Conservation (phyloP, 2,888 invertebrate species). For the Dione juno region DNA sequence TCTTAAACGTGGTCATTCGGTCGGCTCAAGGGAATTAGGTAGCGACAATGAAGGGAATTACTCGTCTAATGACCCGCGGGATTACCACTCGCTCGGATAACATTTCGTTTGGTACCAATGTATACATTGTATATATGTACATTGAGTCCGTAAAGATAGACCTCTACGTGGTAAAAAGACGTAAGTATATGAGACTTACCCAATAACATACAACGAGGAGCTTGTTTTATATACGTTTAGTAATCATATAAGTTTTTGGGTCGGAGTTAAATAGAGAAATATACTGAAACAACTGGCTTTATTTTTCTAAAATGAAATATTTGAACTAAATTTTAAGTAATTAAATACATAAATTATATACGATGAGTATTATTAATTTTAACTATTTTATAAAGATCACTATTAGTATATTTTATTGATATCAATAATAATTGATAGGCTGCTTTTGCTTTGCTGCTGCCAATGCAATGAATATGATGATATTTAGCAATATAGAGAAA, state of each 20-base stretch:
- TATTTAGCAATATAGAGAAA: background rate
- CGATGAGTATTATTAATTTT: too few relatives aligned
- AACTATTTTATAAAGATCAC: background rate
- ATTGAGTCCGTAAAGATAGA: constrained; percentile 2
- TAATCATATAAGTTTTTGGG: constrained; percentile 7
- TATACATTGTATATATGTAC: background rate
- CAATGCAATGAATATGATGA: background rate
- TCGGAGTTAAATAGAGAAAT: background rate
- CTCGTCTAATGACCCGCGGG: constrained; percentile 22
- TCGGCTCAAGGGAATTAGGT: constrained; percentile 19
- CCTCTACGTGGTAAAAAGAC: background rate
- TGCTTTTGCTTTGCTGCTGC: too few relatives aligned
- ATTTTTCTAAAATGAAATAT: too few relatives aligned
- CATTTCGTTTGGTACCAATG: constrained; percentile 18
- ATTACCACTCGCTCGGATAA: constrained; percentile 21
- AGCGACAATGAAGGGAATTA: constrained; percentile 20
- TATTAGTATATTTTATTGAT: too few relatives aligned
- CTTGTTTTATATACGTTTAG: background rate
- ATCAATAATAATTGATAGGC: too few relatives aligned
- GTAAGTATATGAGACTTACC: background rate
- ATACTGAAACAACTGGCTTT: background rate
- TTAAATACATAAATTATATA: too few relatives aligned
- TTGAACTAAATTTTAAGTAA: too few relatives aligned
- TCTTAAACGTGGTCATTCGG: constrained; percentile 25
- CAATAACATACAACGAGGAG: background rate